These are phyloP conservation scores for Heterotilapia buettikoferi DNA, from an alignment of 2,113 vertebrate species.

Conservation along the genomic window DNA sequence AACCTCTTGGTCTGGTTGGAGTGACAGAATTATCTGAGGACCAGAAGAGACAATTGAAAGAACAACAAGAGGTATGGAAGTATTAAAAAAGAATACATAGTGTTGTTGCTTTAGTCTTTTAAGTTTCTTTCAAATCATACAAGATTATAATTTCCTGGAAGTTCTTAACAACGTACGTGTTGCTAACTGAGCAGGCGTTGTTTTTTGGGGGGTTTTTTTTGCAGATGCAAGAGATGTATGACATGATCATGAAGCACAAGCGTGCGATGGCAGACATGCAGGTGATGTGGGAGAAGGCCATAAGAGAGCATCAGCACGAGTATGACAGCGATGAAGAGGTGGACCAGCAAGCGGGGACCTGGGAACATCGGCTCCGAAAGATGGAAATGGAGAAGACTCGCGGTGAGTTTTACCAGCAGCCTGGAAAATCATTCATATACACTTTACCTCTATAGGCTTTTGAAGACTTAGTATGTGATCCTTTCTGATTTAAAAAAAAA, in stretches of 20 bases:
- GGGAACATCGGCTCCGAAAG: conserved; percentile 92
- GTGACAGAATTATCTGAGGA: conserved; percentile 94
- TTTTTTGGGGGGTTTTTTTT: rapidly evolving
- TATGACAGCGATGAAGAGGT: conserved; percentile 97
- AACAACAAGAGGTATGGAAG: conserved; percentile 88
- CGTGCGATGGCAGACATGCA: conserved; percentile 96
- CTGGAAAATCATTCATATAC: not conserved
- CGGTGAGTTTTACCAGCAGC: conserved; percentile 62
- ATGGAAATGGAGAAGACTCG: conserved; percentile 99
- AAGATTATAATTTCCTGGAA: not conserved
- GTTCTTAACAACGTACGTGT: not conserved
- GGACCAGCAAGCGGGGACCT: conserved; percentile 84
- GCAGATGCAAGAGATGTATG: conserved; percentile 98
- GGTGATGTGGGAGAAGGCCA: conserved; percentile 89
- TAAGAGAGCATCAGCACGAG: conserved; percentile 88
- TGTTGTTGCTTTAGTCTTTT: not conserved
- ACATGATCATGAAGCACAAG: conserved; percentile 98
- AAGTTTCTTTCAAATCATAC: not conserved
- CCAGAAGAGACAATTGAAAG: conserved; percentile 93
- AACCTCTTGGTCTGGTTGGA: conserved; percentile 90
- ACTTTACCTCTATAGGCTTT: not conserved
- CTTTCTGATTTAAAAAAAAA: not conserved
- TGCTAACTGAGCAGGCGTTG: not conserved
- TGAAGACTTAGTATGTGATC: not conserved
- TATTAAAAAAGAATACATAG: not conserved